phyloP scores from a whole-genome alignment of 2,797 vertebrate species.

The Pangasius larnaudii region DNA sequence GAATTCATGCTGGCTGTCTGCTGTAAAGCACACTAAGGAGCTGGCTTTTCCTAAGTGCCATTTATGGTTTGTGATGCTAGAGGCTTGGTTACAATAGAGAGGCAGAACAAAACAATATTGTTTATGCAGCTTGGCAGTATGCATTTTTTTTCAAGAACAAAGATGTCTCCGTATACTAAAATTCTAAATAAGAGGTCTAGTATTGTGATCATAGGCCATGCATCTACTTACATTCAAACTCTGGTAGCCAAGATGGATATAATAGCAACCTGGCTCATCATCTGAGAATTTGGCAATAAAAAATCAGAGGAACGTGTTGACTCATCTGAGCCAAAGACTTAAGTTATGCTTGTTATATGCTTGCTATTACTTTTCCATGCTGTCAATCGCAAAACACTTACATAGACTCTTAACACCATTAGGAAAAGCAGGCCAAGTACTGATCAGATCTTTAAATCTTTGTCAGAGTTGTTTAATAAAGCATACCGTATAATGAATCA shows the following conservation, averaged over 20 bases:
- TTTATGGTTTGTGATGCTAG: constrained; percentile 24
- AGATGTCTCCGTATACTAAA: constrained; percentile 16
- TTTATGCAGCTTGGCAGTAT: constrained; percentile 7
- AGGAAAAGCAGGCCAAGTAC: constrained; percentile 12
- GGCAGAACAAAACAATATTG: constrained; percentile 26
- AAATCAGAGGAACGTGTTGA: constrained; percentile 23
- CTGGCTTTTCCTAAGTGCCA: constrained; percentile 35
- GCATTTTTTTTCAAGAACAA: constrained; percentile 32
- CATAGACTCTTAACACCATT: constrained; percentile 35
- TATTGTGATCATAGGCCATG: constrained; percentile 8
- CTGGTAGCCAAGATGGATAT: constrained; percentile 44
- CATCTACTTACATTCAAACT: constrained; percentile 34
- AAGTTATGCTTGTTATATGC: constrained; percentile 46
- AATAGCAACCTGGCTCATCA: constrained; percentile 40
- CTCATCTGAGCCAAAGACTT: constrained; percentile 35
- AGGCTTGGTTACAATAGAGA: constrained; percentile 27
- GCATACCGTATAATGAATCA: constrained; percentile 19
- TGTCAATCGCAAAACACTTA: constrained; percentile 39
- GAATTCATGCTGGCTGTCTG: constrained; percentile 57
- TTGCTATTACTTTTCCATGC: constrained; percentile 46
- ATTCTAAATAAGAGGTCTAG: constrained; percentile 18
- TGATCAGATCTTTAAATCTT: constrained; percentile 36
- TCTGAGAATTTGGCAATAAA: constrained; percentile 42
- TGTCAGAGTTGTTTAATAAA: constrained; percentile 28
- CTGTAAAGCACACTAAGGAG: constrained; percentile 51